These are phyloP conservation scores for Pyrgus malvae DNA, from an alignment of 2,888 invertebrate genomes.

Conservation along the genomic window DNA sequence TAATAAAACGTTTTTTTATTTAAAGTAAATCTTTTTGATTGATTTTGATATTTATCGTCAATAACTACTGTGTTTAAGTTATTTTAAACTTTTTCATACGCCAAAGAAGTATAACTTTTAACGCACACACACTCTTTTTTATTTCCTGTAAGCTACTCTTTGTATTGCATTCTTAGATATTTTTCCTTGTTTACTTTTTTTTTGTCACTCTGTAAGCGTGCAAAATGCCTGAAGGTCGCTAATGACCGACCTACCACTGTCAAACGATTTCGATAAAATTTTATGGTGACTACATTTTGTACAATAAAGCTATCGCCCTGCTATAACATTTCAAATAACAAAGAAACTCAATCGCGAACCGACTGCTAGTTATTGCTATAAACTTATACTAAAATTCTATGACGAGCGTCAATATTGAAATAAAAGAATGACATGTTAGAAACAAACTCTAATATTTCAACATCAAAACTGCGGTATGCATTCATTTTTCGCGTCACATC, in stretches of 20 bases:
- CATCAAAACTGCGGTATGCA: constrained; percentile 3
- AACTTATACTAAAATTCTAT: neutral
- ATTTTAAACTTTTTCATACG: too few relatives aligned
- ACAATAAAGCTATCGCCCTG: constrained; percentile 61
- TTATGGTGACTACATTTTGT: constrained; percentile 68
- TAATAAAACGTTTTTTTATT: too few relatives aligned
- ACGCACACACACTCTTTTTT: too few relatives aligned
- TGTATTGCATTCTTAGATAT: too few relatives aligned
- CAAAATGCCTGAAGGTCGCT: constrained; percentile 42
- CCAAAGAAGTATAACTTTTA: too few relatives aligned
- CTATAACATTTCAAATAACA: constrained; percentile 40
- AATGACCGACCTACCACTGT: constrained; percentile 55
- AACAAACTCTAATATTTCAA: neutral
- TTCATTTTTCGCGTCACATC: constrained; percentile 9
- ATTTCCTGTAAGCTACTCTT: too few relatives aligned
- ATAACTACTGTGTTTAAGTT: too few relatives aligned
- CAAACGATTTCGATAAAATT: constrained; percentile 67
- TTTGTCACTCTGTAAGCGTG: too few relatives aligned
- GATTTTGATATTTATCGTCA: too few relatives aligned
- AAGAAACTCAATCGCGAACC: constrained; percentile 45
- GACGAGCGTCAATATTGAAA: neutral
- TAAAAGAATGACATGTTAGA: neutral
- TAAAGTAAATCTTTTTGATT: too few relatives aligned
- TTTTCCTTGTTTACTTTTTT: too few relatives aligned
- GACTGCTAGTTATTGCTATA: constrained; percentile 42